Conservation (phyloP, 2,888 invertebrate species). For the Dusona sp. region DNA sequence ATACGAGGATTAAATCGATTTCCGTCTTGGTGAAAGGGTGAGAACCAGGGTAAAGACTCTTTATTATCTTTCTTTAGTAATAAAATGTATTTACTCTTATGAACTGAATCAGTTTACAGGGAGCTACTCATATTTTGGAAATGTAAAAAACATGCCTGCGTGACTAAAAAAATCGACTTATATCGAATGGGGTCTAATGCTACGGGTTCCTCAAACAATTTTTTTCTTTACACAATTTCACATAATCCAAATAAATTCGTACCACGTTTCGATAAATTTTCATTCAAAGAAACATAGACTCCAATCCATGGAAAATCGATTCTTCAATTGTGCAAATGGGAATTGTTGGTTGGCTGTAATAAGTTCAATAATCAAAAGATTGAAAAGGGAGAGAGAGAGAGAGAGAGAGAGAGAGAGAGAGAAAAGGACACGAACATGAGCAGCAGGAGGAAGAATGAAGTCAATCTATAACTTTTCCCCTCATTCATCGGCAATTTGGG, state of each 20-base stretch:
- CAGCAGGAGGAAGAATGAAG: constrained; percentile 39
- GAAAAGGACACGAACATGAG: background rate
- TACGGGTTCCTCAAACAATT: background rate
- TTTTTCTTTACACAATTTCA: background rate
- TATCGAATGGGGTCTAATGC: background rate
- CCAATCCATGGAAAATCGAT: background rate
- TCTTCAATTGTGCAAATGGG: background rate
- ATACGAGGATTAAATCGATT: background rate
- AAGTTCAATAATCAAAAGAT: background rate
- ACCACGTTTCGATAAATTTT: background rate
- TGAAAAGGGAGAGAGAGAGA: background rate
- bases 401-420: constrained; percentile 5
- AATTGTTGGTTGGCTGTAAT: background rate
- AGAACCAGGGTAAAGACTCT: background rate
- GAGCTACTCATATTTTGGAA: background rate
- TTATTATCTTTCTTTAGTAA: too few relatives aligned
- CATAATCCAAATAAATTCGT: background rate
- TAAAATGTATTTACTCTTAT: too few relatives aligned
- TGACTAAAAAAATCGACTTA: background rate
- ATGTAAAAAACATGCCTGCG: background rate
- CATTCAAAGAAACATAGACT: background rate
- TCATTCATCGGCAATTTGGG: constrained; percentile 80
- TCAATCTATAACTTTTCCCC: constrained; percentile 66
- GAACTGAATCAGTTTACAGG: background rate
- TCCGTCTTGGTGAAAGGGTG: background rate